Conservation (phyloP, 2,888 invertebrate genomes). For the Oscheius myriophilus region DNA sequence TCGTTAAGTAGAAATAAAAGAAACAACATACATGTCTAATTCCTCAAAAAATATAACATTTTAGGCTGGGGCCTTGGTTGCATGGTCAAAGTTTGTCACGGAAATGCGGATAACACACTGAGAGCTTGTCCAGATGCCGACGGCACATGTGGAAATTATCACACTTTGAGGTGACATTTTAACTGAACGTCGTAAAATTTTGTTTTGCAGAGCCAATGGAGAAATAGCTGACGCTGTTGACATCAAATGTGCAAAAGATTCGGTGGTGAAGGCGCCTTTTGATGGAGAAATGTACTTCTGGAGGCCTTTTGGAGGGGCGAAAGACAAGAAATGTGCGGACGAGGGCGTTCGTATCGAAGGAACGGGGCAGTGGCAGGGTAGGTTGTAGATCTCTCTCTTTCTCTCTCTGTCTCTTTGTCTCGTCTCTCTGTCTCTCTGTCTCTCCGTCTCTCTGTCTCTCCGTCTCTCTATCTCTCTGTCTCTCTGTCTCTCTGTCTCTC, state of each 20-base stretch:
- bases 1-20: too few relatives aligned
- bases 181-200: neutral
- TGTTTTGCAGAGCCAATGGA: constrained; percentile 44
- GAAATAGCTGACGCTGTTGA: constrained; percentile 56
- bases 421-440: too few relatives aligned
- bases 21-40: too few relatives aligned
- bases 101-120: constrained; percentile 56
- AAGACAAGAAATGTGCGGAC: constrained; percentile 64
- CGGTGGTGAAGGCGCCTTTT: constrained; percentile 60
- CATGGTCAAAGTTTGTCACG: constrained; percentile 60
- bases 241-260: constrained; percentile 43
- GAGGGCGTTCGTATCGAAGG: constrained; percentile 68
- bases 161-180: constrained; percentile 50
- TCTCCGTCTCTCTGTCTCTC: neutral
- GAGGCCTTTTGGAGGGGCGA: constrained; percentile 51
- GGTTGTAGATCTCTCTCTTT: neutral
- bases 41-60: constrained; percentile 20
- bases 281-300: constrained; percentile 63
- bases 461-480: too few relatives aligned
- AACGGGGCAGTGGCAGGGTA: constrained; percentile 69
- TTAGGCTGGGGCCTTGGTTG: constrained; percentile 54
- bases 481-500: neutral
- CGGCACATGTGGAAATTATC: constrained; percentile 62
- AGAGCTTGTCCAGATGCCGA: constrained; percentile 60
- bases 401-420: neutral